Conservation (phyloP, 1,140 invertebrate genomes). For the Tetranychus cinnabarinus region DNA sequence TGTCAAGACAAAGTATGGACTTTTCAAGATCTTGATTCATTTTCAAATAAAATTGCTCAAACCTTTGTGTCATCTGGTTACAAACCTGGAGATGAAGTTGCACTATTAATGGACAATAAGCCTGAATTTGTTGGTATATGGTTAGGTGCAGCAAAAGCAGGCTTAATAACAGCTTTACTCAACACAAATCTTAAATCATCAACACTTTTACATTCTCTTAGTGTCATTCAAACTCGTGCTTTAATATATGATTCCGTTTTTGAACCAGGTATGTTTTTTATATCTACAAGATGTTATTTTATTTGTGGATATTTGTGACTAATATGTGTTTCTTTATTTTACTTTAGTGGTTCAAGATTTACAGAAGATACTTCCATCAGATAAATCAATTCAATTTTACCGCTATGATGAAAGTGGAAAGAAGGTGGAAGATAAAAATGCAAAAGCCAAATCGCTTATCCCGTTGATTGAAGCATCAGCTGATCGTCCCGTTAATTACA, state of each 20-base stretch:
- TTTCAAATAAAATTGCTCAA: slow-evolving; percentile 46
- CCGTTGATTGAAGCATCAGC: background rate
- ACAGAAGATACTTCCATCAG: too few species aligned
- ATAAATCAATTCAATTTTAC: too few species aligned
- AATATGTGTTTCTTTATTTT: too few species aligned
- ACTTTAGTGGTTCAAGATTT: too few species aligned
- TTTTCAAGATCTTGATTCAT: slow-evolving; percentile 41
- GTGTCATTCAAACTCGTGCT: slow-evolving; percentile 16
- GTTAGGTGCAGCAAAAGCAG: slow-evolving; percentile 41
- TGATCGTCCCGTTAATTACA: too few species aligned
- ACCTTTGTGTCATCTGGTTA: slow-evolving; percentile 33
- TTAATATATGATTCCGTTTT: slow-evolving; percentile 13
- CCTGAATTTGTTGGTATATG: slow-evolving; percentile 59
- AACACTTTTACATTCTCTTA: slow-evolving; percentile 16
- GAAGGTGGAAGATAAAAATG: too few species aligned
- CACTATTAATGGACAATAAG: slow-evolving; percentile 55
- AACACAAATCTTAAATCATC: slow-evolving; percentile 16
- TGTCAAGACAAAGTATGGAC: slow-evolving; percentile 55
- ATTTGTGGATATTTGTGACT: background rate
- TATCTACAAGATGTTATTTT: too few species aligned
- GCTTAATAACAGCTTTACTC: slow-evolving; percentile 16
- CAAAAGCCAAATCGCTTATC: too few species aligned
- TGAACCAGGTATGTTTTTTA: slow-evolving; percentile 20
- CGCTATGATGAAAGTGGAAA: too few species aligned
- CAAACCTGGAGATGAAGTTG: slow-evolving; percentile 34